These are phyloP conservation scores for Parasteatoda lunata DNA, from an alignment of 2,888 invertebrate genomes.

Conservation along the genomic window DNA sequence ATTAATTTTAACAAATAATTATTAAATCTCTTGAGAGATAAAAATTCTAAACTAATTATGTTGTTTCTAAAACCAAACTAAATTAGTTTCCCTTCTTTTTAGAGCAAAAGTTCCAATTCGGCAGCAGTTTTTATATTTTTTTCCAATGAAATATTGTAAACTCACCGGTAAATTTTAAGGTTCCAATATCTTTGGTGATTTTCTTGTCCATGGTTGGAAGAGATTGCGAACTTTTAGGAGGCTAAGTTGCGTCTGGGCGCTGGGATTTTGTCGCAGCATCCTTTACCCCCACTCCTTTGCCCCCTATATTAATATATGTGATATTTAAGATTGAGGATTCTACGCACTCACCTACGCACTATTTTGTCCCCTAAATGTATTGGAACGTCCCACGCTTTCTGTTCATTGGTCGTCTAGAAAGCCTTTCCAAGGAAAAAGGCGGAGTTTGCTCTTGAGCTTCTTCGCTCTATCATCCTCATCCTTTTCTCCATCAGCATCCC, in stretches of 20 bases:
- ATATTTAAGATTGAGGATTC: conserved; percentile 52
- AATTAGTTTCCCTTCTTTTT: no score
- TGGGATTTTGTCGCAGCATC: conserved; percentile 58
- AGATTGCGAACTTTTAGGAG: conserved; percentile 20
- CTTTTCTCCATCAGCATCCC: conserved; percentile 33
- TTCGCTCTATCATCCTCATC: conserved; percentile 51
- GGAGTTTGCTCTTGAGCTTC: conserved; percentile 49
- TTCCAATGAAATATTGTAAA: not conserved
- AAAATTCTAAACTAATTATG: no score
- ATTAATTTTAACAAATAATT: no score
- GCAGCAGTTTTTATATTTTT: not conserved
- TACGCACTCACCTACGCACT: conserved; percentile 50
- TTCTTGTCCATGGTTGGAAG: conserved; percentile 62
- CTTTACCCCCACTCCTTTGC: conserved; percentile 19
- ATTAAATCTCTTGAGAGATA: no score
- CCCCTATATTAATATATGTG: conserved; percentile 57
- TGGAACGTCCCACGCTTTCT: conserved; percentile 46
- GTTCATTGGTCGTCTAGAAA: conserved; percentile 26
- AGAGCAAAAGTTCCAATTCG: no score
- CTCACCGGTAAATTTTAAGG: conserved; percentile 56
- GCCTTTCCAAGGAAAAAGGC: conserved; percentile 20
- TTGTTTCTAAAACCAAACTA: no score
- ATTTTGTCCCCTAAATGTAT: conserved; percentile 10
- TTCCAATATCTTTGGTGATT: conserved; percentile 50
- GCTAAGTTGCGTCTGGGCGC: conserved; percentile 39